Percentiles rank a stretch among this genome's conserved stretches.
Evolutionary conservation across 35 echinoderm and acorn worm genomes (phyloP).

Genomic region (Lytechinus pictus): DNA sequence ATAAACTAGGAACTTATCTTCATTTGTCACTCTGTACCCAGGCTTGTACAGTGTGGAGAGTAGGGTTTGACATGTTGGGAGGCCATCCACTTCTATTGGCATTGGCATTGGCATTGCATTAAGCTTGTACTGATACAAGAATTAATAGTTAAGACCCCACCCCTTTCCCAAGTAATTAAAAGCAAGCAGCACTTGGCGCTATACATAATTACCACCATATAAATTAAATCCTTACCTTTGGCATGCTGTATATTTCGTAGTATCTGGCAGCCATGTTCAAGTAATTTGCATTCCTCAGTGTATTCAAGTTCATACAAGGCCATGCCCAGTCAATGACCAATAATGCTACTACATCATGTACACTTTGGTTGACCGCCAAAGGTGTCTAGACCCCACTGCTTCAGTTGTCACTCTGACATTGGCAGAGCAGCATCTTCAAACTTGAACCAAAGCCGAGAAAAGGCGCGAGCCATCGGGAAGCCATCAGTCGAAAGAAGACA

Average conservation of each 20-base stretch:
- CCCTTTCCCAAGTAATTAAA: neutral
- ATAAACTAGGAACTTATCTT: neutral
- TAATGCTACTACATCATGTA: neutral
- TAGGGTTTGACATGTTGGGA: neutral
- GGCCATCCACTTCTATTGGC: too few species aligned
- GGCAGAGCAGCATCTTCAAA: neutral
- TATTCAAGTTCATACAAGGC: neutral
- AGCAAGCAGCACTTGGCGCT: neutral
- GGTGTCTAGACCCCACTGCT: neutral
- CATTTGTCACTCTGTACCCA: neutral
- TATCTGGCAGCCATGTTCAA: neutral
- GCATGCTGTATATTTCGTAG: neutral
- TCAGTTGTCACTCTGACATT: neutral
- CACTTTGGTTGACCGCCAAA: neutral
- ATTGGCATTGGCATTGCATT: too few species aligned
- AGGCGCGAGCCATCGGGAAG: neutral
- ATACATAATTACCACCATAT: neutral
- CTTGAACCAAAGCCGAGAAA: neutral
- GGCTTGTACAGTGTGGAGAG: neutral
- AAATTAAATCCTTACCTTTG: neutral
- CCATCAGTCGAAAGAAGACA: neutral
- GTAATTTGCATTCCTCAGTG: neutral
- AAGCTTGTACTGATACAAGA: too few species aligned
- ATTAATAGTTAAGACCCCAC: too few species aligned
- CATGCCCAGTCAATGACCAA: neutral